Base-by-base conservation (phyloP, 2,888 invertebrate genomes). In the Blastobasis adustella region DNA sequence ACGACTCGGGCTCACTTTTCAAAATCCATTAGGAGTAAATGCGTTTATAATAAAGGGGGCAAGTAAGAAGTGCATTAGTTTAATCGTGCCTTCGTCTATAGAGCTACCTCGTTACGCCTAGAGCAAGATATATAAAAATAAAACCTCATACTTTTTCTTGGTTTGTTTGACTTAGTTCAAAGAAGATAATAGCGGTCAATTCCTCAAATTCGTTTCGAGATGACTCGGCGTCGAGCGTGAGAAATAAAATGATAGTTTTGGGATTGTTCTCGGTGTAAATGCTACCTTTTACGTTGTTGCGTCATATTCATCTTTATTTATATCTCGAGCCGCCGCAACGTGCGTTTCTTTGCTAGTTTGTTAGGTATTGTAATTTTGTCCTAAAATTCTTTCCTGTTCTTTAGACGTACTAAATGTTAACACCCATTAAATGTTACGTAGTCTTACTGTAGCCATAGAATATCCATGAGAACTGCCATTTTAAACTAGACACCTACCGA, bases 181-280 rank as follows among this genome's bases (percentile, higher is more conserved):
- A 78, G 73, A 72, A 76, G 73, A 82, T 84, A 84, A 84, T 84
- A 73, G 79, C 67, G 66, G 71, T 59, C 66, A 81, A 81, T 84
- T 85, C 84, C 79, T 79, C 76, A 81, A 81, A 78, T 80, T 82
- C 79, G 76, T 80, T 68, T 77, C 73, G 65, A 74, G 79, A 79
- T 82, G 81, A 82, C 76, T 79, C 68, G 72, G 59, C 71, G 62
- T 47, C 51, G 71, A 75, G 61, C 85, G 85, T 85, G 85, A 83
- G 84, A 86, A 85, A 72, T 68, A 62, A 72, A 76, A 76, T 75
- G 67, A 75, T 72, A 67, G 69, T 75, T 76, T 71, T 60, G 65
- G 55, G 62, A 59, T 63, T 67, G 65, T 62, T 60, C 58, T 60
- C 54, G 49, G 55, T 59, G 46, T 47, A 41, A 50, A 40, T 50